Evolutionary conservation across 2,797 vertebrate species (phyloP).

Genomic region (Rallus crepitans): DNA sequence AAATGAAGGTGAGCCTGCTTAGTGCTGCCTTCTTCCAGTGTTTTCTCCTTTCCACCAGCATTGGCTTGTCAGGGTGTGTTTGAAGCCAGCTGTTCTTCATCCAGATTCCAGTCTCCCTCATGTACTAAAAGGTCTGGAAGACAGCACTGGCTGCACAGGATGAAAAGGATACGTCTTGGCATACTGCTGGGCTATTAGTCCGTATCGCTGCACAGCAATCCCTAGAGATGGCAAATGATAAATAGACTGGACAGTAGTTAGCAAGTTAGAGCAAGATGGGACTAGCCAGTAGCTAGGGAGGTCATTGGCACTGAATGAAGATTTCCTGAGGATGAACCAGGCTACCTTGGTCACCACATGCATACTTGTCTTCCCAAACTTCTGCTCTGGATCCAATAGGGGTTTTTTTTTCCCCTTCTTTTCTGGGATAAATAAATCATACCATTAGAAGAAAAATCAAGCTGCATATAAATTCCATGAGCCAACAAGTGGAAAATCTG

Average conservation of each 20-base stretch:
- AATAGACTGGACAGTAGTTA: conserved; percentile 32
- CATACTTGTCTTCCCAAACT: not conserved
- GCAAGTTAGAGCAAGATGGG: not conserved
- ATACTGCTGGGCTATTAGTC: conserved; percentile 21
- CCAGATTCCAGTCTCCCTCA: conserved; percentile 48
- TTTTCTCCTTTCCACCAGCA: conserved; percentile 24
- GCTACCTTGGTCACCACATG: not conserved
- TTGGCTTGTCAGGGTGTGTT: conserved; percentile 9
- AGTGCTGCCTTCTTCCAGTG: not conserved
- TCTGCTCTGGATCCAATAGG: conserved; percentile 23
- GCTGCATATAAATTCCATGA: not conserved
- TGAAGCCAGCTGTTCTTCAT: conserved; percentile 58
- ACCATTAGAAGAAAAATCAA: conserved; percentile 12
- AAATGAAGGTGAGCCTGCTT: not conserved
- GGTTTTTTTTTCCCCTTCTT: not conserved
- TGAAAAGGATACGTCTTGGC: conserved; percentile 56
- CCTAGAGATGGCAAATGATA: not conserved
- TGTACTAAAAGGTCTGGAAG: conserved; percentile 60
- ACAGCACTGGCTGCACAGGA: conserved; percentile 15
- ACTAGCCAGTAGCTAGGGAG: not conserved
- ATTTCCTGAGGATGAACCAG: not conserved
- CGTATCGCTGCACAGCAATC: not conserved
- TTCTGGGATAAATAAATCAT: conserved; percentile 12
- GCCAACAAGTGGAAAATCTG: conserved; percentile 23
- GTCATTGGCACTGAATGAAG: not conserved